Evolutionary conservation across 2,797 vertebrate genomes (phyloP).

Genomic region (Tachyglossus aculeatus): DNA sequence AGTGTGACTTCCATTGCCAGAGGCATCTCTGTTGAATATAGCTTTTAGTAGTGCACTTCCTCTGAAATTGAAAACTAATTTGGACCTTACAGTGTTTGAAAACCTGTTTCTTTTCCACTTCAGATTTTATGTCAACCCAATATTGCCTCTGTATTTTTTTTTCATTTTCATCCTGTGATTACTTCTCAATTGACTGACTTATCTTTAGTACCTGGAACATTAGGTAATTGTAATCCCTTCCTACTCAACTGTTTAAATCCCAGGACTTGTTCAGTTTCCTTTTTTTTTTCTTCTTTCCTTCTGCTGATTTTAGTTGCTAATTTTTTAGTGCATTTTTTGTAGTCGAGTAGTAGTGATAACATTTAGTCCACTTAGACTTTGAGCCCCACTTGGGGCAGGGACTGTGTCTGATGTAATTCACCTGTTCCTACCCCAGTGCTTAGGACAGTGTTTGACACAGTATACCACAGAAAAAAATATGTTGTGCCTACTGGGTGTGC

Average conservation of each 20-base stretch:
- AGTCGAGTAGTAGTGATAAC: background rate
- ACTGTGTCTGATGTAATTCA: too few relatives aligned
- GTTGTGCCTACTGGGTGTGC: too few relatives aligned
- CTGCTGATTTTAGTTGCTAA: background rate
- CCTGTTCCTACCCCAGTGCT: too few relatives aligned
- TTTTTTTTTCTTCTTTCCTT: background rate
- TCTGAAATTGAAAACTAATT: conserved; percentile 31
- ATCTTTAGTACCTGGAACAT: background rate
- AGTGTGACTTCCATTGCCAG: conserved; percentile 24
- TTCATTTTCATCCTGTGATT: background rate
- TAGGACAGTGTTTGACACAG: too few relatives aligned
- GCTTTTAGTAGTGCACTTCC: background rate
- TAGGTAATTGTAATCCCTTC: background rate
- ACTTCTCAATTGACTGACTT: background rate
- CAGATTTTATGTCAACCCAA: background rate
- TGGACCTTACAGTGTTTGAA: conserved; percentile 4
- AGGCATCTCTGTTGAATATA: conserved; percentile 20
- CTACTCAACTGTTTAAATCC: background rate
- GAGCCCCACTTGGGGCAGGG: too few relatives aligned
- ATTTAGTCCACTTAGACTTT: too few relatives aligned
- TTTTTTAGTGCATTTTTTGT: background rate
- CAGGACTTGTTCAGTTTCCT: background rate
- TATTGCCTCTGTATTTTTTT: background rate
- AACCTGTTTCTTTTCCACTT: conserved; percentile 3
- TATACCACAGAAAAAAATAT: too few relatives aligned